A percentile compares a stretch with the other conserved stretches of the same genome.
Conservation (phyloP, 2,113 vertebrate species). For the Neomonachus schauinslandi region DNA sequence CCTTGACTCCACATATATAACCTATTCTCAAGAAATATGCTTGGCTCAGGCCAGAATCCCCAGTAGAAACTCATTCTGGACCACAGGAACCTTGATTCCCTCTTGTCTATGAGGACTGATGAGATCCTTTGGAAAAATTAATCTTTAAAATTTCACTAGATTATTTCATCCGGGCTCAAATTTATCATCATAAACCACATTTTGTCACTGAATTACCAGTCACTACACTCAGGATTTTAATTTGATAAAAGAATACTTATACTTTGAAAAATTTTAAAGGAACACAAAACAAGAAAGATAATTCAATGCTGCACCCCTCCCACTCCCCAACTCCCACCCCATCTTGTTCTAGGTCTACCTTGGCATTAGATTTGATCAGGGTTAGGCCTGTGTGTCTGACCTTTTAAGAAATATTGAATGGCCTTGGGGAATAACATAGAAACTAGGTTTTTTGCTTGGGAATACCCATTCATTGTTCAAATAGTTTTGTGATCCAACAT, state of each 20-base stretch:
- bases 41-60: neutral
- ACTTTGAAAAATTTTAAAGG: neutral
- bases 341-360: neutral
- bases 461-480: neutral
- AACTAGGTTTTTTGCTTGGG: neutral
- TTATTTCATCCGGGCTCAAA: conserved; percentile 20
- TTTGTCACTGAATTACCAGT: neutral
- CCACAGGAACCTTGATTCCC: neutral
- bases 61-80: neutral
- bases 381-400: neutral
- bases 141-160: neutral
- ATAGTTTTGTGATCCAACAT: neutral
- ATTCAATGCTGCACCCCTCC: neutral
- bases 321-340: neutral
- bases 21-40: neutral
- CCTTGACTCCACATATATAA: neutral
- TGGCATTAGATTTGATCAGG: neutral
- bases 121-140: neutral
- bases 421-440: neutral
- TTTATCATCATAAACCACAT: neutral
- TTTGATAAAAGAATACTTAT: neutral
- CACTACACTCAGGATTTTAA: neutral
- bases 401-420: neutral
- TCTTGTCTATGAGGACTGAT: neutral
- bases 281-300: conserved; percentile 11